Evolutionary conservation across 2,797 vertebrate genomes (phyloP), one percentile per base, ranked within the genome.

Genomic region (Scomberomorus guttatus): DNA sequence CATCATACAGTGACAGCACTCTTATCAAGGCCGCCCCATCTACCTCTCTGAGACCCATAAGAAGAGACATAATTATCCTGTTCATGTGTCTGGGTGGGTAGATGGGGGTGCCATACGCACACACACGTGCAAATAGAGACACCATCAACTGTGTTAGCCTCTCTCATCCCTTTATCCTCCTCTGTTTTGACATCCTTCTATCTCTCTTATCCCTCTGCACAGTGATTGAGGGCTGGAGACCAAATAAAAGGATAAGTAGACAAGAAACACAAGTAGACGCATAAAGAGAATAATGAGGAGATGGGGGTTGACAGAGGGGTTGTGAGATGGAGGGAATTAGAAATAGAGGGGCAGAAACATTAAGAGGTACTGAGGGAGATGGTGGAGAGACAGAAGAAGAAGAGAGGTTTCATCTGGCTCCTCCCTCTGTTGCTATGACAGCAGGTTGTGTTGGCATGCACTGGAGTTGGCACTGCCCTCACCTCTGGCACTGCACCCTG

Each of bases 401-500:
- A 37, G 75, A 87, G 86, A 82, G 86, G 72, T 89, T 87, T 90
- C 80, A 84, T 93, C 83, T 85, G 88, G 83, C 90, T 94, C 89
- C 91, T 91, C 89, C 92, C 93, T 91, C 91, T 81, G 93, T 95
- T 95, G 92, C 94, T 89, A 95, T 95, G 94, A 93, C 93, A 95
- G 93, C 93, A 90, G 90, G 91, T 95, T 94, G 93, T 94, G 92
- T 92, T 95, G 95, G 94, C 94, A 95, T 94, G 92, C 79, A 67
- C 68, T 83, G 75, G 81, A 83, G 82, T 91, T 95, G 94, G 94
- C 94, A 90, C 85, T 91, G 90, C 90, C 91, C 92, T 89, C 91
- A 95, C 95, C 94, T 94, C 94, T 94, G 92, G 92, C 91, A 93
- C 91, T 83, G 84, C 85, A 87, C 93, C 87, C 92, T 78, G 71